Evolutionary conservation across 2,888 invertebrate species (phyloP).

Genomic region (Phyllotreta striolata): DNA sequence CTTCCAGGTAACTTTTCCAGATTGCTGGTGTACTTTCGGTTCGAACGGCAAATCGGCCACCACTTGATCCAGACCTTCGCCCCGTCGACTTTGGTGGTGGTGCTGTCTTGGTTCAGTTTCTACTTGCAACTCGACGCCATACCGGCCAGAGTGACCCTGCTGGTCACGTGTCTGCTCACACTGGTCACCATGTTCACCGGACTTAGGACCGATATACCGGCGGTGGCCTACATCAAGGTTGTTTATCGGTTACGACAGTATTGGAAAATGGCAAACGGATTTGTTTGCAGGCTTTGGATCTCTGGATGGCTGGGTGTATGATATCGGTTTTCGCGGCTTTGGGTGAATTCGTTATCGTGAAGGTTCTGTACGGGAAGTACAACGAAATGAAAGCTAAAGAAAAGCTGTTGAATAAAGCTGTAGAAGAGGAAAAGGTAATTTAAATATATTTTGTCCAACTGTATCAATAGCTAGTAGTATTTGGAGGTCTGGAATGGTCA

Average conservation of each 20-base stretch:
- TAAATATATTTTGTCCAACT: too few species aligned
- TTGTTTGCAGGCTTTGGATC: constrained; percentile 71
- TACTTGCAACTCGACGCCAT: constrained; percentile 87
- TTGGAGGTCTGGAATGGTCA: too few species aligned
- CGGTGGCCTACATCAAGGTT: constrained; percentile 87
- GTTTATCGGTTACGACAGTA: neutral
- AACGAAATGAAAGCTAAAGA: constrained; percentile 69
- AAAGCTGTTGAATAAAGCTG: constrained; percentile 45
- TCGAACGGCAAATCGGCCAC: constrained; percentile 85
- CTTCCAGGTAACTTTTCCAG: constrained; percentile 78
- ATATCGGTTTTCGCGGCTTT: constrained; percentile 85
- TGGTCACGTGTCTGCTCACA: constrained; percentile 86
- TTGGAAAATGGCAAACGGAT: neutral
- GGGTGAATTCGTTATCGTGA: constrained; percentile 84
- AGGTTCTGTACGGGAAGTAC: constrained; percentile 80
- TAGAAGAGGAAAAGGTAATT: neutral
- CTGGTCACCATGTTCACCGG: constrained; percentile 88
- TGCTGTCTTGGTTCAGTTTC: constrained; percentile 88
- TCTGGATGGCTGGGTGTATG: constrained; percentile 92
- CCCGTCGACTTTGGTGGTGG: constrained; percentile 82
- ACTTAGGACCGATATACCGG: constrained; percentile 81
- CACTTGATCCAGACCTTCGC: constrained; percentile 87
- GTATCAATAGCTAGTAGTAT: too few species aligned
- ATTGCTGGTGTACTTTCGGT: constrained; percentile 78
- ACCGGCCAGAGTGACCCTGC: constrained; percentile 80